Evolutionary conservation across 1,140 invertebrate genomes (phyloP).

Genomic region (Neodiprion virginianus): DNA sequence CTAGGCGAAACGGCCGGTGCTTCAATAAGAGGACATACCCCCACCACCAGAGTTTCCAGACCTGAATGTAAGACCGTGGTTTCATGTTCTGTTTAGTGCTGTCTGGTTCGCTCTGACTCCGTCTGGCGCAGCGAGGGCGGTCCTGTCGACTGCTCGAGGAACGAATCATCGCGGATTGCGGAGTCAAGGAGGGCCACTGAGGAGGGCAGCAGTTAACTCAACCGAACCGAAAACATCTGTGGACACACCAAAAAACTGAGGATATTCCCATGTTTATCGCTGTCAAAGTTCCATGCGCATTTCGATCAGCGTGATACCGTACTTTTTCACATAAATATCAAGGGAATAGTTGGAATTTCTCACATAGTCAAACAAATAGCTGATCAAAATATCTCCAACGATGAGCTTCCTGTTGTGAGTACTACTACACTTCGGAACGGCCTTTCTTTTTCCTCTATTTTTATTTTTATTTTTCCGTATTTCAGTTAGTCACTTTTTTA

Average conservation of each 20-base stretch:
- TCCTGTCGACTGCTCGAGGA: neutral
- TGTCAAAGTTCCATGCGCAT: neutral
- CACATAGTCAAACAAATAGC: neutral
- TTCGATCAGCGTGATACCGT: neutral
- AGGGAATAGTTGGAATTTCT: neutral
- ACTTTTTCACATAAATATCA: neutral
- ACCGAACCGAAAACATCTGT: neutral
- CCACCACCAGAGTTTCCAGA: too few relatives aligned
- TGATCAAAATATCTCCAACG: neutral
- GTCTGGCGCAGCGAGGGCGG: too few relatives aligned
- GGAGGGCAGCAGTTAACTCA: neutral
- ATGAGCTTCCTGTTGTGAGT: constrained; percentile 7
- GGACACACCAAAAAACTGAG: neutral
- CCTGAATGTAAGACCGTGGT: too few relatives aligned
- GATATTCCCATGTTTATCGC: neutral
- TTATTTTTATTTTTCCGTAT: neutral
- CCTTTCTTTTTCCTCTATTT: neutral
- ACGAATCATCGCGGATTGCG: neutral
- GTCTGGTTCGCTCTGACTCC: too few relatives aligned
- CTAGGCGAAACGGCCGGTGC: too few relatives aligned
- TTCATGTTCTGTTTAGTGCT: too few relatives aligned
- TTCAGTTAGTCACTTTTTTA: too few relatives aligned
- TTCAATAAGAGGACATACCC: too few relatives aligned
- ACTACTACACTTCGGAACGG: neutral
- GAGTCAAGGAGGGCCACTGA: neutral